Conservation (phyloP, 2,797 vertebrate species). For the Leptoclinus maculatus region DNA sequence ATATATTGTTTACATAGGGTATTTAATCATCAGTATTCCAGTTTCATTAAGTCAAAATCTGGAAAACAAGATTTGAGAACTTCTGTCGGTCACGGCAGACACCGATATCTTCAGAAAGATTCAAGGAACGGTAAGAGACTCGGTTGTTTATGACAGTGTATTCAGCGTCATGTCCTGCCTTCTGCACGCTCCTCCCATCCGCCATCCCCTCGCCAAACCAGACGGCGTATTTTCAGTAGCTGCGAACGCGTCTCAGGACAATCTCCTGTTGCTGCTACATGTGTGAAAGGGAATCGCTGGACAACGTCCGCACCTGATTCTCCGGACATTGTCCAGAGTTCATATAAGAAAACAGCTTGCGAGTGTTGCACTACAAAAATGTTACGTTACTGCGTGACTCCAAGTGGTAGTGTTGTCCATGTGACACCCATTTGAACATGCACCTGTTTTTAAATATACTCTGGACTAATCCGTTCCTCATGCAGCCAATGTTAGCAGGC, state of each 20-base stretch:
- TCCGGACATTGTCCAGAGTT: background rate
- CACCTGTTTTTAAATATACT: constrained; percentile 70
- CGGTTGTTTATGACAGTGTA: background rate
- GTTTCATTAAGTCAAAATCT: constrained; percentile 90
- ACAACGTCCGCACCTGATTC: background rate
- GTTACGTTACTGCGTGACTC: background rate
- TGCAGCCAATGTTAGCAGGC: constrained; percentile 47
- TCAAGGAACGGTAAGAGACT: background rate
- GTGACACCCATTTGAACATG: constrained; percentile 48
- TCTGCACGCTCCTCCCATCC: too few relatives aligned
- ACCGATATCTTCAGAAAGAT: background rate
- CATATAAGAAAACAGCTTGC: background rate
- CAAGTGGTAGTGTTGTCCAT: constrained; percentile 22
- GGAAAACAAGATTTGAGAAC: background rate
- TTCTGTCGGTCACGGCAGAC: background rate
- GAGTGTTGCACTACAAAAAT: background rate
- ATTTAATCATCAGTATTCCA: constrained; percentile 90
- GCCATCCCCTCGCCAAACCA: too few relatives aligned
- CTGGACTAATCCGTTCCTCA: constrained; percentile 60
- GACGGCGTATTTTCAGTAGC: background rate
- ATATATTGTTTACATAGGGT: constrained; percentile 86
- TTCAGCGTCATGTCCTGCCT: background rate
- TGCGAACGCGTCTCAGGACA: too few relatives aligned
- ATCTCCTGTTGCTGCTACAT: too few relatives aligned
- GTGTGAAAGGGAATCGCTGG: background rate